A percentile compares a stretch with the other conserved stretches of the same genome.
phyloP scores from a whole-genome alignment of 2,888 invertebrate species.

The Teleiodes luculella region DNA sequence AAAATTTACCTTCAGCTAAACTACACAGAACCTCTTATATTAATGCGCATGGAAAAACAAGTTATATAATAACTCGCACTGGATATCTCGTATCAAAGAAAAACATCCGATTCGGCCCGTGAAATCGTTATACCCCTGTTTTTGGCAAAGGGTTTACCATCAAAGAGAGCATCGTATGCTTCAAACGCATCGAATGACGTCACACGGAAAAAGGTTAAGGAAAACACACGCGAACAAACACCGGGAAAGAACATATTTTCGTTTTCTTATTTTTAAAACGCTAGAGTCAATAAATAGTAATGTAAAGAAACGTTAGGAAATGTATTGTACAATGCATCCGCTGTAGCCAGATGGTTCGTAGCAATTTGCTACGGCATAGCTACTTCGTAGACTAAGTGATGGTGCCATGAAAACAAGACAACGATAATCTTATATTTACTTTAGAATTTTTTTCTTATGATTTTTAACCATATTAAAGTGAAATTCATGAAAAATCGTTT shows the following conservation, averaged over 20 bases:
- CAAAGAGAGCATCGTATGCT: not conserved
- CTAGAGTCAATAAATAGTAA: not conserved
- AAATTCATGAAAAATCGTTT: no score
- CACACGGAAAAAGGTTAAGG: not conserved
- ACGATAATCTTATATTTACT: no score
- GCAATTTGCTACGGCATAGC: not conserved
- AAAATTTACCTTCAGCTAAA: no score
- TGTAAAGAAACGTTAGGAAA: no score
- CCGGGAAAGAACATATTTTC: not conserved
- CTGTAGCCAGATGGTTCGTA: not conserved
- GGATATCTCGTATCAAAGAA: slow-evolving; percentile 3
- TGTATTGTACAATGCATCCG: no score
- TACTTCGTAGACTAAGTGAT: not conserved
- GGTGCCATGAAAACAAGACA: not conserved
- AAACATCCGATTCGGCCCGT: not conserved
- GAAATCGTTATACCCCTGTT: slow-evolving; percentile 7
- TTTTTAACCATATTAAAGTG: no score
- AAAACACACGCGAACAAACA: no score
- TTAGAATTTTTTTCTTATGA: no score
- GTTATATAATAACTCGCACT: not conserved
- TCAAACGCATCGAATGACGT: not conserved
- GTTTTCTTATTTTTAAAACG: not conserved
- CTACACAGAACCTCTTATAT: not conserved
- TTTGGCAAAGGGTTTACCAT: not conserved
- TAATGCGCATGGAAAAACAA: not conserved